Conservation (phyloP, 2,888 invertebrate species). For the Oegoconia quadripuncta region DNA sequence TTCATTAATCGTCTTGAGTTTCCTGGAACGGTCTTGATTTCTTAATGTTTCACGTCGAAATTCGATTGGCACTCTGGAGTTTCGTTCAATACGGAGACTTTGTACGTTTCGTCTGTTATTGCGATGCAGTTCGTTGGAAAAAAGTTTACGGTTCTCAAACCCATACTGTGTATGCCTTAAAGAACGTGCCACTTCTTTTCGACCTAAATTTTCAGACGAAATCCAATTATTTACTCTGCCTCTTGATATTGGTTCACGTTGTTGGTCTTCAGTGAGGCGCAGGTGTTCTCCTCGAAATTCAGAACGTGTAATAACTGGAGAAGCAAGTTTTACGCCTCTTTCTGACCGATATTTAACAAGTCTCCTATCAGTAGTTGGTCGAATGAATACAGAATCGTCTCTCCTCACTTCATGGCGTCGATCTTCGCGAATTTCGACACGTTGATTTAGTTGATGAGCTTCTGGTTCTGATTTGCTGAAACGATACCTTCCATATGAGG, state of each 20-base stretch:
- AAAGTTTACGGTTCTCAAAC: neutral
- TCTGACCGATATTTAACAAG: slow-evolving; percentile 2
- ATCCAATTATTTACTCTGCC: slow-evolving; percentile 3
- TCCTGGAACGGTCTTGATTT: slow-evolving; percentile 4
- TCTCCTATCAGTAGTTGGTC: neutral
- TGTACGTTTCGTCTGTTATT: slow-evolving; percentile 1
- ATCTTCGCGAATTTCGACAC: slow-evolving; percentile 26
- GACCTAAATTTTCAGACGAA: slow-evolving; percentile 2
- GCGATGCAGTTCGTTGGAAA: neutral
- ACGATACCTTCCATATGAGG: slow-evolving; percentile 31
- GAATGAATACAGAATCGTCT: slow-evolving; percentile 4
- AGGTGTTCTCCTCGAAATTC: neutral
- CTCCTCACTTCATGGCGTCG: slow-evolving; percentile 28
- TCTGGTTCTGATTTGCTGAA: slow-evolving; percentile 22
- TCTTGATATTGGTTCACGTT: slow-evolving; percentile 1
- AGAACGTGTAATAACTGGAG: slow-evolving; percentile 1
- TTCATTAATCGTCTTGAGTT: slow-evolving; percentile 5
- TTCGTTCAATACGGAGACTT: neutral
- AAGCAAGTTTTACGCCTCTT: neutral
- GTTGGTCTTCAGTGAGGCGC: neutral
- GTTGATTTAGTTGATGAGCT: slow-evolving; percentile 19
- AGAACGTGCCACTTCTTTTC: slow-evolving; percentile 9
- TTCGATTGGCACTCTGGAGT: slow-evolving; percentile 7
- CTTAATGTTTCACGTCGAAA: slow-evolving; percentile 9
- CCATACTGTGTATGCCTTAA: no score